Conservation (phyloP, 2,797 vertebrate species). For the Vipera ursinii region DNA sequence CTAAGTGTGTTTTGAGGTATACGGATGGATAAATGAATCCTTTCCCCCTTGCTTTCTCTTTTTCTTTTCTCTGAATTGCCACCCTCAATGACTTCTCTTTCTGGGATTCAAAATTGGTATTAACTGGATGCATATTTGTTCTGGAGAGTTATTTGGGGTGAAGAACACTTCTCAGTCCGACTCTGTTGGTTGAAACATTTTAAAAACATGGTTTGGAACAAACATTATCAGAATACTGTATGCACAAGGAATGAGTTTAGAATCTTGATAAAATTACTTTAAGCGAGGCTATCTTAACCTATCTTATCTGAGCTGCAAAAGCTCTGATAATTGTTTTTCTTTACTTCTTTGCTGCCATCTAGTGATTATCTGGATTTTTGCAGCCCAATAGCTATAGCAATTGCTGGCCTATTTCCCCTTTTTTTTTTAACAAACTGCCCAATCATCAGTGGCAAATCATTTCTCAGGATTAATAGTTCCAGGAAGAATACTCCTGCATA, state of each 20-base stretch:
- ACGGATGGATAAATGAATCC: neutral
- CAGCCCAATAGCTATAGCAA: neutral
- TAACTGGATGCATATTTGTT: neutral
- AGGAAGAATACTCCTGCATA: neutral
- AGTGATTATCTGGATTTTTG: neutral
- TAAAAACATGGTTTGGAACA: neutral
- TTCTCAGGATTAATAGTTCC: neutral
- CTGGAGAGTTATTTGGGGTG: neutral
- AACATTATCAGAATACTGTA: neutral
- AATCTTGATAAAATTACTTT: neutral
- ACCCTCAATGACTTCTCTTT: neutral
- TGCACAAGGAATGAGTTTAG: neutral
- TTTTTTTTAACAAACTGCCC: neutral
- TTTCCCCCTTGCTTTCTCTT: neutral
- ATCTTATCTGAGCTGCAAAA: neutral
- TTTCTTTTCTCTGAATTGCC: neutral
- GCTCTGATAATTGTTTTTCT: neutral
- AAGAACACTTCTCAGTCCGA: neutral
- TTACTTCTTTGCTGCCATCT: neutral
- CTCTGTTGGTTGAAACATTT: neutral
- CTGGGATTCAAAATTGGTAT: neutral
- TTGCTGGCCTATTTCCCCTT: neutral
- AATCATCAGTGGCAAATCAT: neutral
- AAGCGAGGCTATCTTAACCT: neutral
- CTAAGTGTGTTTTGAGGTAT: neutral